Percentiles rank a stretch among this genome's conserved stretches.
Evolutionary conservation across 2,797 vertebrate species (phyloP).

Genomic region (Falco biarmicus): DNA sequence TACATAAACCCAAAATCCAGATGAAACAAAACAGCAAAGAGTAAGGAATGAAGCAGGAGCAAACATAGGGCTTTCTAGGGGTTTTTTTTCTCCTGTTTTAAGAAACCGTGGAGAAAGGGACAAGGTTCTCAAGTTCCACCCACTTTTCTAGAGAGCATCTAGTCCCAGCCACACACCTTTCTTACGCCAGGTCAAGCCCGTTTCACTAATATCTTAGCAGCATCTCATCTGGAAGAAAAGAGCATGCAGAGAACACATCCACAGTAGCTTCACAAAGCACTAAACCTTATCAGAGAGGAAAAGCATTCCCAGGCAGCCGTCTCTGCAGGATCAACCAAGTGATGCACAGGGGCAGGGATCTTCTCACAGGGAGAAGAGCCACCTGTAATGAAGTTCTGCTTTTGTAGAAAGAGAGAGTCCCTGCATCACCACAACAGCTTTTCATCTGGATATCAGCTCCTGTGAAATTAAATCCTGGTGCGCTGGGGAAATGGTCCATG

Average conservation of each 20-base stretch:
- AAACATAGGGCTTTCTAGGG: background rate
- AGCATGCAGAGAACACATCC: background rate
- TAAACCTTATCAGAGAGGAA: background rate
- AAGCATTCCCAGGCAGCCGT: background rate
- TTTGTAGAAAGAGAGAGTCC: background rate
- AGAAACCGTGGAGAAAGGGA: background rate
- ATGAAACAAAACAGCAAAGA: background rate
- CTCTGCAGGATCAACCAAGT: background rate
- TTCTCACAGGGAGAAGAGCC: background rate
- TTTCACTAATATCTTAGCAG: background rate
- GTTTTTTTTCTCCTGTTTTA: background rate
- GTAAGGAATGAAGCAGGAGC: background rate
- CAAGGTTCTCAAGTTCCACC: background rate
- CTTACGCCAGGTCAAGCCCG: background rate
- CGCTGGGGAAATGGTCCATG: conserved; percentile 23
- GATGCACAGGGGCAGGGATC: background rate
- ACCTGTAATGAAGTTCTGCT: background rate
- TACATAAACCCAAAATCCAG: background rate
- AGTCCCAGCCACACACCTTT: background rate
- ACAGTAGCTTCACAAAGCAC: background rate
- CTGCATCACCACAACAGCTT: background rate
- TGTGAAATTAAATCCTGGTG: conserved; percentile 46
- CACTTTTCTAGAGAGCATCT: background rate
- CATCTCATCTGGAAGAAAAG: background rate
- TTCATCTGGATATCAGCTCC: background rate